phyloP scores from a whole-genome alignment of 1,140 invertebrate species.

The Drusus annulatus region DNA sequence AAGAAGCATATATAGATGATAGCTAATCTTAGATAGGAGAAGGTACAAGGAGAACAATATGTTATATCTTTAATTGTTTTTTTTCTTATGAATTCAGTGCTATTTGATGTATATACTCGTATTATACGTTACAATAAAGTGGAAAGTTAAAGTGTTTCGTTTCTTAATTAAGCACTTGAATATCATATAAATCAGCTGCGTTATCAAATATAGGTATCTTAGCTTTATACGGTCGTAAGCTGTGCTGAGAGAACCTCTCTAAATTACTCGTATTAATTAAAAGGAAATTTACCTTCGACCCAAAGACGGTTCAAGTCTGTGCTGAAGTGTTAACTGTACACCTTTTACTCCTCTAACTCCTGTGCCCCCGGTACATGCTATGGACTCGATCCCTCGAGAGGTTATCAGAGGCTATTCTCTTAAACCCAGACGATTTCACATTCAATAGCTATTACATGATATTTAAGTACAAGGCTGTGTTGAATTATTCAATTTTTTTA shows the following conservation, averaged over 20 bases:
- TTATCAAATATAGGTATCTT: not conserved
- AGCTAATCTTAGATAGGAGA: too few relatives aligned
- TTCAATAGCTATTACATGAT: too few relatives aligned
- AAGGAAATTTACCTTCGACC: constrained; percentile 30
- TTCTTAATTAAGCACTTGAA: not conserved
- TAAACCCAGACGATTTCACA: not conserved
- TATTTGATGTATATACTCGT: too few relatives aligned
- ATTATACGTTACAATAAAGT: too few relatives aligned
- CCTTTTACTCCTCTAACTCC: not conserved
- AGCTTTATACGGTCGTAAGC: not conserved
- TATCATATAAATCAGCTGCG: not conserved
- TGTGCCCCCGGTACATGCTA: too few relatives aligned
- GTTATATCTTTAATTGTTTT: too few relatives aligned
- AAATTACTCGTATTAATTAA: constrained; percentile 32
- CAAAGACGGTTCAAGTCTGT: constrained; percentile 18
- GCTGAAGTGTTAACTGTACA: constrained; percentile 28
- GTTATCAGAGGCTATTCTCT: constrained; percentile 9
- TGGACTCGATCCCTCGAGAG: not conserved
- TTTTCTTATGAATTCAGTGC: too few relatives aligned
- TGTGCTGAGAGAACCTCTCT: constrained; percentile 18
- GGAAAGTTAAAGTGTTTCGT: too few relatives aligned
- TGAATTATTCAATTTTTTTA: too few relatives aligned
- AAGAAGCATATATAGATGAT: too few relatives aligned
- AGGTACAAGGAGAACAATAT: too few relatives aligned
- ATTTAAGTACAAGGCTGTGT: too few relatives aligned